These are phyloP conservation scores for Polypterus bichir DNA, from an alignment of 2,113 vertebrate genomes.

Conservation along the genomic window DNA sequence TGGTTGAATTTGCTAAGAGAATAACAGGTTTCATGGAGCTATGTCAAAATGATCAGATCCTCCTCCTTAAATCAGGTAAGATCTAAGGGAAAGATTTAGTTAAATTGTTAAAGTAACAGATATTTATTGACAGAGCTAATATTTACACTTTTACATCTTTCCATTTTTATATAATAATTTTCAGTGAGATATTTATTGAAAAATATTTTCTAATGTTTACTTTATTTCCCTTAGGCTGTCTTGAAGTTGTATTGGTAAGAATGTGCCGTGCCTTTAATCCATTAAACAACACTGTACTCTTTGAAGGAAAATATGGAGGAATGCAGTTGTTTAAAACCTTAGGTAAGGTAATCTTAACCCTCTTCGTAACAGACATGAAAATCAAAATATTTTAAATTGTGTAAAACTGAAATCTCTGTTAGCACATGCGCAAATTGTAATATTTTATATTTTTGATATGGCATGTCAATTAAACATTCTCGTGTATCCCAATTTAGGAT, in stretches of 20 bases:
- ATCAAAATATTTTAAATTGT: too few relatives aligned
- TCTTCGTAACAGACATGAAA: not conserved
- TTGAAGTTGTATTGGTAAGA: constrained; percentile 95
- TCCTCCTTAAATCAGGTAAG: constrained; percentile 96
- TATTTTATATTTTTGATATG: too few relatives aligned
- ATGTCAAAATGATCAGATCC: constrained; percentile 97
- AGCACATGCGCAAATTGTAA: too few relatives aligned
- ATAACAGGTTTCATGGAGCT: constrained; percentile 98
- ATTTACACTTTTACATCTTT: not conserved
- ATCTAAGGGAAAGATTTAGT: constrained; percentile 3
- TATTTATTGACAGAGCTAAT: too few relatives aligned
- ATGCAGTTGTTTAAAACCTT: constrained; percentile 98
- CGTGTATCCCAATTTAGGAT: too few relatives aligned
- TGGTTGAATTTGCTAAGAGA: constrained; percentile 96
- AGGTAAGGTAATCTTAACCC: constrained; percentile 47
- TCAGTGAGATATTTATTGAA: too few relatives aligned
- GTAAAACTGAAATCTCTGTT: too few relatives aligned
- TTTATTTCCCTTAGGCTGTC: constrained; percentile 59
- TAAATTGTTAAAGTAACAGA: too few relatives aligned
- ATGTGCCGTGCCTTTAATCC: constrained; percentile 98
- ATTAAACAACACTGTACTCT: constrained; percentile 97
- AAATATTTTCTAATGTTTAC: too few relatives aligned
- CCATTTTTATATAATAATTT: too few relatives aligned
- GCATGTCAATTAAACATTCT: too few relatives aligned
- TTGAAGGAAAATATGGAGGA: constrained; percentile 97